phyloP scores from a whole-genome alignment of 2,888 invertebrate genomes.

The Zootermopsis nevadensis region DNA sequence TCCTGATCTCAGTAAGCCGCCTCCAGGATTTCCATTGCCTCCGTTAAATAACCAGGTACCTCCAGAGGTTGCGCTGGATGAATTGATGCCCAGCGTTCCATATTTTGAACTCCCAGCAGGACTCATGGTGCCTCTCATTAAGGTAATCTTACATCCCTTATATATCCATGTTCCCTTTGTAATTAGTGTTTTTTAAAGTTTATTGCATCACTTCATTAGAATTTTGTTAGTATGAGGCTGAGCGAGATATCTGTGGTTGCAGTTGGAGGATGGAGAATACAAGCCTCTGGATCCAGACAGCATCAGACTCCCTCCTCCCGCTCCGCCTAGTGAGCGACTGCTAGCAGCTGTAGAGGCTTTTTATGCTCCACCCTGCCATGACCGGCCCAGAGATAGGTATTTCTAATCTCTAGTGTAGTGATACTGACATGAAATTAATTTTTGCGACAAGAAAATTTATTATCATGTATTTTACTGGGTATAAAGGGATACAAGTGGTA shows the following conservation, averaged over 20 bases:
- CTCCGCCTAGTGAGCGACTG: conserved; percentile 93
- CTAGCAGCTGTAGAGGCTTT: conserved; percentile 96
- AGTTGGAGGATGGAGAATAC: conserved; percentile 91
- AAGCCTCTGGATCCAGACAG: conserved; percentile 88
- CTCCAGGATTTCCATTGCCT: conserved; percentile 77
- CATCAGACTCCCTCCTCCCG: conserved; percentile 93
- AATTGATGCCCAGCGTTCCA: conserved; percentile 89
- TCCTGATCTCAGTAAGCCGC: conserved; percentile 88
- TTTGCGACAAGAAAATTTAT: too few species aligned
- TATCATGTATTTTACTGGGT: too few species aligned
- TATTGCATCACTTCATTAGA: too few species aligned
- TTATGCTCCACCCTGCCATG: conserved; percentile 94
- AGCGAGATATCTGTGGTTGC: conserved; percentile 53
- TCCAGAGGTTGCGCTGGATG: conserved; percentile 68
- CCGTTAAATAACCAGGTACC: conserved; percentile 62
- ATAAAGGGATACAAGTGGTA: too few species aligned
- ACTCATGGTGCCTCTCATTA: conserved; percentile 96
- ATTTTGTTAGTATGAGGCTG: not conserved
- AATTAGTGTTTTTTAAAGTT: too few species aligned
- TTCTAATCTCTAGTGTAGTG: not conserved
- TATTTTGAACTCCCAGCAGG: conserved; percentile 98
- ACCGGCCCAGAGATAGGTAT: conserved; percentile 91
- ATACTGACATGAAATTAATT: not conserved
- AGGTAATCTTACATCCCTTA: conserved; percentile 65
- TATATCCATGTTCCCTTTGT: too few species aligned